A percentile compares a stretch with the other conserved stretches of the same genome.
Evolutionary conservation across 2,888 invertebrate species (phyloP).

Genomic region (Scrobipalpa atriplicella): DNA sequence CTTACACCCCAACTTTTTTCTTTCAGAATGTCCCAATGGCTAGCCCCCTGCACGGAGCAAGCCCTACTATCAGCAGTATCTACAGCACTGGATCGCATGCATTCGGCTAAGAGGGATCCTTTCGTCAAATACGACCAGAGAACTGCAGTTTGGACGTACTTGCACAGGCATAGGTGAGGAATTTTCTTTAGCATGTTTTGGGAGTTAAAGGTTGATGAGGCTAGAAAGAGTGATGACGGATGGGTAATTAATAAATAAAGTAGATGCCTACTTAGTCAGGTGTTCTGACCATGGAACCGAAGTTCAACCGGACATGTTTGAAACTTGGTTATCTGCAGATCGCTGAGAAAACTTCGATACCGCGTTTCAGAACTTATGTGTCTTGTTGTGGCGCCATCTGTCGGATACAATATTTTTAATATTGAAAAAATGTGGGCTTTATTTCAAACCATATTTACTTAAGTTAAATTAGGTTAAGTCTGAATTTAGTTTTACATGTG

Average conservation of each 20-base stretch:
- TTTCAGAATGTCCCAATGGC: slow-evolving; percentile 83
- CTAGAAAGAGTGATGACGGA: no score
- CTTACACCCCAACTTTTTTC: background rate
- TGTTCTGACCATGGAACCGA: no score
- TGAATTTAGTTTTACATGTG: no score
- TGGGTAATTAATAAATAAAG: no score
- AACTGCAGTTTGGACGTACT: slow-evolving; percentile 97
- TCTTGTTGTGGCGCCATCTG: background rate
- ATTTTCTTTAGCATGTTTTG: background rate
- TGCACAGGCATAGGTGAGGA: slow-evolving; percentile 87
- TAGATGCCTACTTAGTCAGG: background rate
- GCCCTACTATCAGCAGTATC: slow-evolving; percentile 92
- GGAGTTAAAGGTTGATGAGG: background rate
- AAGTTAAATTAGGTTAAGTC: no score
- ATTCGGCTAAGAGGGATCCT: slow-evolving; percentile 92
- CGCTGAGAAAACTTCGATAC: no score
- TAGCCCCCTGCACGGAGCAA: slow-evolving; percentile 82
- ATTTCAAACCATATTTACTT: no score
- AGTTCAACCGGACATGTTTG: background rate
- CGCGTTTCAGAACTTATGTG: no score
- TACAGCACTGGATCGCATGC: slow-evolving; percentile 94
- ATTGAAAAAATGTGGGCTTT: no score
- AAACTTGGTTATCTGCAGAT: background rate
- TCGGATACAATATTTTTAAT: no score
- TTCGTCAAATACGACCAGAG: slow-evolving; percentile 96